A percentile compares a stretch with the other conserved stretches of the same genome.
Evolutionary conservation across 1,140 invertebrate genomes (phyloP).

Genomic region (Harlomillsia oculata): DNA sequence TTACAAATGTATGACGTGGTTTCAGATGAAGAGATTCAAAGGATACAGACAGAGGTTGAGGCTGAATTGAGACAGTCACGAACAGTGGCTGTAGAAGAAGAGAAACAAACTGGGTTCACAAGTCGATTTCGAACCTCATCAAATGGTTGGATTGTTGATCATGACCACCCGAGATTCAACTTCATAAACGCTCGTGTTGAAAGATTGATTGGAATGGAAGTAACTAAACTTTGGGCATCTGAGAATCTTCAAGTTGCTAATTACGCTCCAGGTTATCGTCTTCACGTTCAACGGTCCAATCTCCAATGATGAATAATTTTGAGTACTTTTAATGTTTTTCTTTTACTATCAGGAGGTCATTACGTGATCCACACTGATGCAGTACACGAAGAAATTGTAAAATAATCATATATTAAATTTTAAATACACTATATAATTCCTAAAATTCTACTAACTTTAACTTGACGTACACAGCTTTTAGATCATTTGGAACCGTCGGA

Average conservation of each 20-base stretch:
- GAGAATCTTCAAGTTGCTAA: constrained; percentile 21
- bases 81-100: not conserved
- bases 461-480: not conserved
- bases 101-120: not conserved
- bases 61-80: constrained; percentile 1
- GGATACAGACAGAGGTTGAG: not conserved
- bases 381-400: not conserved
- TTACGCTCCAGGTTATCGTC: constrained; percentile 5
- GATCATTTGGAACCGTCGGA: not conserved
- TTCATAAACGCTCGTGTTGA: constrained; percentile 3
- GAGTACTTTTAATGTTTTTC: too few species aligned
- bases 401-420: not conserved
- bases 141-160: constrained; percentile 14
- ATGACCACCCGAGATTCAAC: not conserved
- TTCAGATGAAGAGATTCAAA: not conserved
- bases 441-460: not conserved
- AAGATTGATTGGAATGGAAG: constrained; percentile 5
- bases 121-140: constrained; percentile 11
- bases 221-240: not conserved
- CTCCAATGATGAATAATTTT: too few species aligned
- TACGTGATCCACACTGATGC: constrained; percentile 1
- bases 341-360: too few species aligned
- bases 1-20: constrained; percentile 21
- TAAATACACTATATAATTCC: not conserved
- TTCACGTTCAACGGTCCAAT: too few species aligned